Percentiles rank a stretch among this genome's conserved stretches.
Conservation (phyloP, 2,797 vertebrate species). For the Philypnodon macrostomus region DNA sequence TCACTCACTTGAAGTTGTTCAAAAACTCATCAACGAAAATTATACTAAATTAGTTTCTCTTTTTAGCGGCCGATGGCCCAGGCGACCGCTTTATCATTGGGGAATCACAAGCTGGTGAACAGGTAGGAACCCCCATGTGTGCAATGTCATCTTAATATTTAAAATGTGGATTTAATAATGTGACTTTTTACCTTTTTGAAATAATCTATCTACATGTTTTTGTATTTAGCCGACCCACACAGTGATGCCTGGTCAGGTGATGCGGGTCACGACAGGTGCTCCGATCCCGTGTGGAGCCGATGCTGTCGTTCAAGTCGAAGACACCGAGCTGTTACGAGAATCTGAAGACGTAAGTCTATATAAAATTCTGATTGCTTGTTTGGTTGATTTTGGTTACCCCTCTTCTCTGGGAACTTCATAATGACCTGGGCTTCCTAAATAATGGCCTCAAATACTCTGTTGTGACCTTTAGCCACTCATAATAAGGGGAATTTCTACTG, state of each 20-base stretch:
- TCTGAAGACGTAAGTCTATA: slow-evolving; percentile 91
- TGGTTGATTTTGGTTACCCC: not conserved
- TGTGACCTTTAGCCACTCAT: too few species aligned
- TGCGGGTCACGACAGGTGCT: slow-evolving; percentile 97
- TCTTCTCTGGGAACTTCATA: too few species aligned
- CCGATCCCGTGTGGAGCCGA: slow-evolving; percentile 98
- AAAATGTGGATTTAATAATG: too few species aligned
- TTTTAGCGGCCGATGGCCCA: slow-evolving; percentile 93
- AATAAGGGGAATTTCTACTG: too few species aligned
- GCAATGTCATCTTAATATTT: too few species aligned
- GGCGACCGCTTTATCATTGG: slow-evolving; percentile 99
- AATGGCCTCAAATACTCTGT: too few species aligned
- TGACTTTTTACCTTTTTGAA: too few species aligned
- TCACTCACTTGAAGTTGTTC: too few species aligned
- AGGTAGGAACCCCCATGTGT: slow-evolving; percentile 71
- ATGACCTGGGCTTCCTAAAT: too few species aligned
- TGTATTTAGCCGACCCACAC: slow-evolving; percentile 90
- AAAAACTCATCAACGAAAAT: too few species aligned
- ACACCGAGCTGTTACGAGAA: slow-evolving; percentile 96
- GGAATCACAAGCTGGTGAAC: slow-evolving; percentile 97
- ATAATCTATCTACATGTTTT: not conserved
- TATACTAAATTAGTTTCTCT: slow-evolving; percentile 35
- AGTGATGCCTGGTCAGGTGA: slow-evolving; percentile 99
- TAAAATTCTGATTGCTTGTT: too few species aligned
- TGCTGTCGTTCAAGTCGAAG: slow-evolving; percentile 97